These are phyloP conservation scores for Myotis findleyi DNA, from an alignment of 2,797 vertebrate genomes.

Conservation along the genomic window DNA sequence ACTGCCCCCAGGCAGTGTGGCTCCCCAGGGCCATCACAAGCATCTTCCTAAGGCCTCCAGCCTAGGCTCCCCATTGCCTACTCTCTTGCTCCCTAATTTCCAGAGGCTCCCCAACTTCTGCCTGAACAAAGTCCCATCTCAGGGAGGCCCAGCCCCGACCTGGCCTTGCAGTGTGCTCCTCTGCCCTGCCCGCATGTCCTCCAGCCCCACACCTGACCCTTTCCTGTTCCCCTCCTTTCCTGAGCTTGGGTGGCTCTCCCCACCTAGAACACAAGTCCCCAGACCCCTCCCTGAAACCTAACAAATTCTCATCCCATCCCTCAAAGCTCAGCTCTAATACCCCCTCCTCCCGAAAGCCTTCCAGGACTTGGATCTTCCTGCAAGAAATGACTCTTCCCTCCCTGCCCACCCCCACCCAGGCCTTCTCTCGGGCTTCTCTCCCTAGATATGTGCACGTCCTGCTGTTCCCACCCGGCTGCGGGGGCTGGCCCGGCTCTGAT, in stretches of 20 bases:
- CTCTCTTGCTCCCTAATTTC: background rate
- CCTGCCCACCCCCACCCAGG: background rate
- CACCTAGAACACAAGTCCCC: background rate
- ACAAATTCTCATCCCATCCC: background rate
- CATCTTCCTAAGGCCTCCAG: background rate
- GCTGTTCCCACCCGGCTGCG: background rate
- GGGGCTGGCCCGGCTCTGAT: slow-evolving; percentile 45
- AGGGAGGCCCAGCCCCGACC: background rate
- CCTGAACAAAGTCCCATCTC: background rate
- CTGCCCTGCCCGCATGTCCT: background rate
- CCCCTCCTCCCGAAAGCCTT: slow-evolving; percentile 44
- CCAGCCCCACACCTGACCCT: background rate
- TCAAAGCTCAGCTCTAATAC: background rate
- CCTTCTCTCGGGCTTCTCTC: background rate
- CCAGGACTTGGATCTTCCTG: slow-evolving; percentile 3
- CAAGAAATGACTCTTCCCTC: background rate
- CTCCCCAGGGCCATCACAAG: background rate
- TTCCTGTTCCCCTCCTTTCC: background rate
- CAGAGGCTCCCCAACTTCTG: background rate
- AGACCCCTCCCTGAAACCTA: background rate
- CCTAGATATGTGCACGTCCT: slow-evolving; percentile 18
- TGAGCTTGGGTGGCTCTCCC: background rate
- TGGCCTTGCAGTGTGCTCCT: fast-evolving
- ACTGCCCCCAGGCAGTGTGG: too few species aligned
- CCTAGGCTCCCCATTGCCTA: background rate